Evolutionary conservation across 1,140 invertebrate species (phyloP).

Genomic region (Atta texana): DNA sequence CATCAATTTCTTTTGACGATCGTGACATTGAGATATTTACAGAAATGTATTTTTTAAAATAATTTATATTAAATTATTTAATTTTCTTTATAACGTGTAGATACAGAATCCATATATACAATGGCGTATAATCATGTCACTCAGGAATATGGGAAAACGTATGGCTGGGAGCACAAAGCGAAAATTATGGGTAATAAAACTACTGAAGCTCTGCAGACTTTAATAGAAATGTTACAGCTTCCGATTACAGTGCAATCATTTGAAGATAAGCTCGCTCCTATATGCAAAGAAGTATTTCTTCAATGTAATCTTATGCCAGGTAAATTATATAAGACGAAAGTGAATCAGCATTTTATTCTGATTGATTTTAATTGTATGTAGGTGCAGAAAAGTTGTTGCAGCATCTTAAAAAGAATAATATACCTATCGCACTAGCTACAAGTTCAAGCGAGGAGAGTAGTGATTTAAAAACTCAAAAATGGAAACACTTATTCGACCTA

Average conservation of each 20-base stretch:
- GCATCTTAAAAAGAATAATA: constrained; percentile 92
- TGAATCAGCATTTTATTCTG: neutral
- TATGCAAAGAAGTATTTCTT: constrained; percentile 88
- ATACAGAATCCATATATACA: constrained; percentile 93
- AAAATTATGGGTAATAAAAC: constrained; percentile 91
- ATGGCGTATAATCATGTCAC: constrained; percentile 90
- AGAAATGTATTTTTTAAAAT: neutral
- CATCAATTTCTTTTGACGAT: neutral
- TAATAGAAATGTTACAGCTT: constrained; percentile 90
- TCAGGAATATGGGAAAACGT: constrained; percentile 90
- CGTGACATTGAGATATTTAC: neutral
- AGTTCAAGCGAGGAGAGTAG: constrained; percentile 93
- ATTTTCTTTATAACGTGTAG: constrained; percentile 81
- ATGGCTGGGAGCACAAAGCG: constrained; percentile 92
- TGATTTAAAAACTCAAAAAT: constrained; percentile 91
- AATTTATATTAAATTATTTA: neutral
- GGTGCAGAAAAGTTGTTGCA: constrained; percentile 93
- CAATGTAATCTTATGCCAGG: constrained; percentile 89
- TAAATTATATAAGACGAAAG: constrained; percentile 76
- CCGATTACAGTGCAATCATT: constrained; percentile 91
- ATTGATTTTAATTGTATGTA: constrained; percentile 86
- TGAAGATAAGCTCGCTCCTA: constrained; percentile 81
- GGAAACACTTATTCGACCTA: constrained; percentile 90
- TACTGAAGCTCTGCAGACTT: constrained; percentile 87
- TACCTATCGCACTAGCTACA: constrained; percentile 95